phyloP scores from a whole-genome alignment of 2,113 vertebrate species.

The Tenebrosternarchus preto region DNA sequence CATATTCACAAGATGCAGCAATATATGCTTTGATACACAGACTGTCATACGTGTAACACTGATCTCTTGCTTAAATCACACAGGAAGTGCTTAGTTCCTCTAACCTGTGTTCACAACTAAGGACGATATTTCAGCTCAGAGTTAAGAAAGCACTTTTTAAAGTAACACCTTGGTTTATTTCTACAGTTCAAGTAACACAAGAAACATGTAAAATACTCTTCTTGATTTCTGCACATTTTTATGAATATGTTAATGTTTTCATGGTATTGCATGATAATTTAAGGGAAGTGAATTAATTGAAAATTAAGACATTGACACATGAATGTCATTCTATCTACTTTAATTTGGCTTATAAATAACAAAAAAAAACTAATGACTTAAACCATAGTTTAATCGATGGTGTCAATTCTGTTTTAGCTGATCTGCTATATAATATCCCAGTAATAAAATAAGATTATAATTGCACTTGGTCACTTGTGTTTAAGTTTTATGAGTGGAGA shows the following conservation, averaged over 20 bases:
- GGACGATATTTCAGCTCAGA: too few relatives aligned
- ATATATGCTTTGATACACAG: not conserved
- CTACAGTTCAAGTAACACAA: slow-evolving; percentile 15
- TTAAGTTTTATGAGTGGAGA: slow-evolving; percentile 4
- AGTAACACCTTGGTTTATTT: slow-evolving; percentile 31
- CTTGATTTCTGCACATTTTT: not conserved
- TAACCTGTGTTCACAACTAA: slow-evolving; percentile 10
- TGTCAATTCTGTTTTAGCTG: not conserved
- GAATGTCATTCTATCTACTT: not conserved
- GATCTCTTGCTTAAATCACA: slow-evolving; percentile 25
- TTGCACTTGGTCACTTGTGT: slow-evolving; percentile 59
- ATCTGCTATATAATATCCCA: not conserved
- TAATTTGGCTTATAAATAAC: not conserved
- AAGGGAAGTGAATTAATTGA: too few relatives aligned
- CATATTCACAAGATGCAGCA: not conserved
- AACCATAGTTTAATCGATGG: slow-evolving; percentile 2
- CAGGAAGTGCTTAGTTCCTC: slow-evolving; percentile 50
- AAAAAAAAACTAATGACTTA: not conserved
- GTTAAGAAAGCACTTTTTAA: not conserved
- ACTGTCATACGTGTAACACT: not conserved
- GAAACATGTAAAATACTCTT: not conserved
- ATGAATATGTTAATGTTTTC: too few relatives aligned
- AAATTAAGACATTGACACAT: too few relatives aligned
- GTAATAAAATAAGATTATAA: slow-evolving; percentile 41
- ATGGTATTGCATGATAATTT: too few relatives aligned